These are phyloP conservation scores for Pristionchus maxplancki DNA, from an alignment of 2,888 invertebrate species.

Conservation along the genomic window DNA sequence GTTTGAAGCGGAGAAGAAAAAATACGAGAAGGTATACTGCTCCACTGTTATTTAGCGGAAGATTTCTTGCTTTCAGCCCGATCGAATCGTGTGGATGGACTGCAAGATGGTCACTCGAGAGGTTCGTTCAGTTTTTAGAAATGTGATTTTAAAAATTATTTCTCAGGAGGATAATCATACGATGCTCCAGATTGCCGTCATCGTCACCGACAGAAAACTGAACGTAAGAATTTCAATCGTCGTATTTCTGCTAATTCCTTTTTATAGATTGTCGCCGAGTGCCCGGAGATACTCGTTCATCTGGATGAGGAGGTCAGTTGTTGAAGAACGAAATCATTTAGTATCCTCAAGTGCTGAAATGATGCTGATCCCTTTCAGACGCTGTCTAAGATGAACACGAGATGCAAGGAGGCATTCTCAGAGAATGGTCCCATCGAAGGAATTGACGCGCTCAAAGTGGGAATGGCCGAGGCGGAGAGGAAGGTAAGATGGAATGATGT, in stretches of 20 bases:
- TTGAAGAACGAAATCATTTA: too few relatives aligned
- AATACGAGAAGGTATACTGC: too few relatives aligned
- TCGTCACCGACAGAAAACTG: slow-evolving; percentile 84
- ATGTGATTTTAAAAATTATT: too few relatives aligned
- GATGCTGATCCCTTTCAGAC: too few relatives aligned
- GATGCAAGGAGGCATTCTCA: slow-evolving; percentile 88
- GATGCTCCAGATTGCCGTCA: slow-evolving; percentile 90
- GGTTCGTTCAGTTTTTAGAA: slow-evolving; percentile 77
- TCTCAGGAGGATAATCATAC: neutral
- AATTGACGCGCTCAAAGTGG: slow-evolving; percentile 85
- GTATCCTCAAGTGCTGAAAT: too few relatives aligned
- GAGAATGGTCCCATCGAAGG: slow-evolving; percentile 89
- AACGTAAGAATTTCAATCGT: neutral
- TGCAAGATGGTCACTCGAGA: slow-evolving; percentile 91
- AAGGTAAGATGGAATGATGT: slow-evolving; percentile 78
- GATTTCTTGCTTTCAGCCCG: slow-evolving; percentile 17
- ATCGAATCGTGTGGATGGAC: slow-evolving; percentile 72
- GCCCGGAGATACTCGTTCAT: slow-evolving; percentile 86
- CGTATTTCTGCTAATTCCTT: too few relatives aligned
- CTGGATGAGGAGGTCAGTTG: slow-evolving; percentile 86
- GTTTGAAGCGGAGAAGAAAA: too few relatives aligned
- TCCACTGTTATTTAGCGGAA: too few relatives aligned
- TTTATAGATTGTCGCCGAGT: slow-evolving; percentile 60
- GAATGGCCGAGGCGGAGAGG: slow-evolving; percentile 84
- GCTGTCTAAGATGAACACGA: slow-evolving; percentile 87